These are phyloP conservation scores for Drosophila kambysellisi DNA, from an alignment of 2,888 invertebrate genomes.

Conservation along the genomic window DNA sequence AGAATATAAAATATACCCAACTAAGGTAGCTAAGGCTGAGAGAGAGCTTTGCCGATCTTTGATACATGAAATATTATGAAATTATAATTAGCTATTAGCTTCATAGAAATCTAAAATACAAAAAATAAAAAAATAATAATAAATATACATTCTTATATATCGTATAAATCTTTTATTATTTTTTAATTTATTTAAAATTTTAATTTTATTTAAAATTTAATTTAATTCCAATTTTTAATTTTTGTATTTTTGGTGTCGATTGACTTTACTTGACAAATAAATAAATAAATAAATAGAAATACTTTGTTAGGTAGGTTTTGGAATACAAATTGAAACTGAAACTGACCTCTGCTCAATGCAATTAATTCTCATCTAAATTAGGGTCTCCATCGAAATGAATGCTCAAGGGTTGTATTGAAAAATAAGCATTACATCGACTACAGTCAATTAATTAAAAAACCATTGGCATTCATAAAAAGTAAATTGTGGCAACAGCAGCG, in stretches of 20 bases:
- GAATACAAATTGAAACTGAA: neutral
- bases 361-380: neutral
- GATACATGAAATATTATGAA: neutral
- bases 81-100: neutral
- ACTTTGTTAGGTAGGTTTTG: no score
- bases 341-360: neutral
- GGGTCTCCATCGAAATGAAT: no score
- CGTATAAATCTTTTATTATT: no score
- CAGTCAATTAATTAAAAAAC: conserved; percentile 76
- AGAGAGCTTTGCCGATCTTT: neutral
- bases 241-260: no score
- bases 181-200: no score
- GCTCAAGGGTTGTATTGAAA: neutral
- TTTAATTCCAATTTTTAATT: no score
- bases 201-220: no score
- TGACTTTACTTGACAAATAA: no score
- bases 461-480: conserved; percentile 78
- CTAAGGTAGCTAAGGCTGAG: neutral
- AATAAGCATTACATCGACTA: conserved; percentile 48
- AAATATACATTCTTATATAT: no score
- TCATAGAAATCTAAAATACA: neutral
- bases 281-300: no score
- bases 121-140: no score
- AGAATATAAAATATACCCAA: conserved; percentile 1
- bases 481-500: conserved; percentile 74